Conservation (phyloP, 30 jellyfish, hydroid and myxozoan genomes). For the Nemopilema nomurai region DNA sequence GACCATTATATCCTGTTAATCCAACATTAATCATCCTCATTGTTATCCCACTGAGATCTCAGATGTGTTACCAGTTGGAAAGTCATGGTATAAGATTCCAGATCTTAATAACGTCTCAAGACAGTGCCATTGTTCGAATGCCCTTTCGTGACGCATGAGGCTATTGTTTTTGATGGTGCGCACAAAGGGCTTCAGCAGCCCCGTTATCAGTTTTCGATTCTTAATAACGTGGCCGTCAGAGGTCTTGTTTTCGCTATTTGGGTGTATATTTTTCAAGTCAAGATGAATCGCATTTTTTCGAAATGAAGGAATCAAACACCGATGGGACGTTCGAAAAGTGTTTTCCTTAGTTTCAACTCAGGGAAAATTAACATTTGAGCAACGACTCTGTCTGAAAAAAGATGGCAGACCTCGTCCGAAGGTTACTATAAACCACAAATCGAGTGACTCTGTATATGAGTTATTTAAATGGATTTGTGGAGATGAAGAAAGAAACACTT, state of each 20-base stretch:
- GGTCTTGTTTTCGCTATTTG: background rate
- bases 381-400: background rate
- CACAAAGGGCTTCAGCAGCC: too few relatives aligned
- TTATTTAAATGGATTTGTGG: background rate
- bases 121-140: too few relatives aligned
- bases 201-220: too few relatives aligned
- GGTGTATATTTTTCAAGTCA: background rate
- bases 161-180: too few relatives aligned
- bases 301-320: background rate
- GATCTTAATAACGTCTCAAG: too few relatives aligned
- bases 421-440: background rate
- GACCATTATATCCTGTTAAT: too few relatives aligned
- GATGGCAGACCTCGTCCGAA: conserved; percentile 18
- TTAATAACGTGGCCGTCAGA: too few relatives aligned
- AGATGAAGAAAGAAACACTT: conserved; percentile 1
- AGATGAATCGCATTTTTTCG: background rate
- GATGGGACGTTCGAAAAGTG: background rate
- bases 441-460: background rate
- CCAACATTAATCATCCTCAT: too few relatives aligned
- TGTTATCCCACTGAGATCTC: too few relatives aligned
- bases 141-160: too few relatives aligned
- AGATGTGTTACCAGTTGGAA: too few relatives aligned
- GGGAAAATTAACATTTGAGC: background rate
- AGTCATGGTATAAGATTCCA: too few relatives aligned
- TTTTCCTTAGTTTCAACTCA: background rate